Evolutionary conservation across 2,797 vertebrate genomes (phyloP), one percentile per base, ranked within the genome.

Genomic region (Aselliscus stoliczkanus): DNA sequence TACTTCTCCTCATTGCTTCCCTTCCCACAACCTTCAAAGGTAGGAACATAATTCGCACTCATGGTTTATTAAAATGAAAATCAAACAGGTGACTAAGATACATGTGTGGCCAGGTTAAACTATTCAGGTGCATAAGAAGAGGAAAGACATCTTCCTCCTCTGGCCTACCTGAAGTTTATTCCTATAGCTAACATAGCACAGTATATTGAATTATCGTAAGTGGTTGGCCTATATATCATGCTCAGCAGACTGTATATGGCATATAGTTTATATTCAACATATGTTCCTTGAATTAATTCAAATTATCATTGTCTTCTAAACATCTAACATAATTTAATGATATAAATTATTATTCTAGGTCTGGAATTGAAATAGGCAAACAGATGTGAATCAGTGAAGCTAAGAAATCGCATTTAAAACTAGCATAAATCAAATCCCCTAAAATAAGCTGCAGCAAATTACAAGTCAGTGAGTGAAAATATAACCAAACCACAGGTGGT

Each of bases 341-440:
- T 80, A 58, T 44, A 88, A 93, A 95, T 86, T 88, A 93, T 95
- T 96, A 77, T 93, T 83, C 21, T 72, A 52, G 31, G 85, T 89
- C 69, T 96, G n/a, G 69, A 93, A 39, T 65, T 88, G 80, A 93
- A 95, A 81, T 82, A 85, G 75, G 37, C 73, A 88, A 95, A 95
- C 77, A 90, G 67, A 95, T 88, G 50, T 84, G 47, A 58, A 81
- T 92, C 67, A 85, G 67, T n/a, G 70, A 90, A 88, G 42, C 80
- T 79, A 95, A 95, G 73, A 96, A 84, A 86, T 94, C 31, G 34
- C 58, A 88, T 86, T 96, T 96, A 82, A 95, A 90, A 70, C 47
- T 60, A 82, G 39, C 39, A 92, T 90, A 90, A 97, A 88, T 96
- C 64, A 93, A 83, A 89, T 91, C 17, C 42, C n/a, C 34, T 56